A percentile compares a stretch with the other conserved stretches of the same genome.
Evolutionary conservation across 2,113 vertebrate species (phyloP).

Genomic region (Desmodus rotundus): DNA sequence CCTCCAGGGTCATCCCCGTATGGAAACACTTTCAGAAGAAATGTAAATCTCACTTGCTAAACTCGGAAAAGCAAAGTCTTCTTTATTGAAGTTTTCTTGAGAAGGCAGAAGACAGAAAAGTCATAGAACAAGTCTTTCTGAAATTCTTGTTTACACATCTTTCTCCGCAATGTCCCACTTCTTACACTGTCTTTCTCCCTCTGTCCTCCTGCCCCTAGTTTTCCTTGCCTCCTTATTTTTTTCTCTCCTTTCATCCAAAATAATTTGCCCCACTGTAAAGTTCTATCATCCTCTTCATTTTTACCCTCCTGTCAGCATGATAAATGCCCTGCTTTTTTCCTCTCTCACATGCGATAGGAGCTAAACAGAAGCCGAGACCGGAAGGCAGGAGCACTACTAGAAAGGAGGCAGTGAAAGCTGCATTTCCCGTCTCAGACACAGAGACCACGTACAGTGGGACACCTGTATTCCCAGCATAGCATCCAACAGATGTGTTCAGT

Average conservation of each 20-base stretch:
- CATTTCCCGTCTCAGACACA: background rate
- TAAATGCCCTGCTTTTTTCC: background rate
- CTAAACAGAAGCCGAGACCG: background rate
- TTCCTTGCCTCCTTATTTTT: background rate
- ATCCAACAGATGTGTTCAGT: background rate
- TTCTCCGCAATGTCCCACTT: background rate
- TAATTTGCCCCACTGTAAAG: background rate
- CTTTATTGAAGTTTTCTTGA: background rate
- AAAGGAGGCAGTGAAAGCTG: background rate
- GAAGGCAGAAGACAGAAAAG: background rate
- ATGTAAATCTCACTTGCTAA: background rate
- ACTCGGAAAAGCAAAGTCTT: background rate
- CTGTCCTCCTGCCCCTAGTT: background rate
- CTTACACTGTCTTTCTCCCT: background rate
- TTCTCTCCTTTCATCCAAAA: background rate
- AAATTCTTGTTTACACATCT: background rate
- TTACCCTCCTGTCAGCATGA: background rate
- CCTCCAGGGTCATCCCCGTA: background rate
- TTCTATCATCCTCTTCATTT: background rate
- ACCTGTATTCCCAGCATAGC: too few relatives aligned
- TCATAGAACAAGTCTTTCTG: background rate
- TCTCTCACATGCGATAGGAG: background rate
- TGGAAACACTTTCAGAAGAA: background rate
- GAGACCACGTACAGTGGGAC: rapidly evolving
- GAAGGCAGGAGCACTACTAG: background rate